Conservation (phyloP, 2,888 invertebrate species). For the Automeris io region DNA sequence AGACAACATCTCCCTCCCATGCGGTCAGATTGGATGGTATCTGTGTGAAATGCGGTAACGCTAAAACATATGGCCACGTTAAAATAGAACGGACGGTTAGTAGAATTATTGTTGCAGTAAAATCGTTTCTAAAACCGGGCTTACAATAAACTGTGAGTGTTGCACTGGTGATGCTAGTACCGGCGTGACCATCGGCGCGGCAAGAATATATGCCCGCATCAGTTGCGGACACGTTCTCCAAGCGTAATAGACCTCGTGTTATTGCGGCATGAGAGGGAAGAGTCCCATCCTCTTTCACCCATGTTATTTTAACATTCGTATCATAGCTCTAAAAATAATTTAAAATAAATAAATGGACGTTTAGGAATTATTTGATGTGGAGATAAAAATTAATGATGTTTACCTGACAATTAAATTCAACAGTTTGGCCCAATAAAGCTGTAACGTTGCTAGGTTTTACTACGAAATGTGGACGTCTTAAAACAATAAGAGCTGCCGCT, state of each 20-base stretch:
- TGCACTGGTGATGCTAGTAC: constrained; percentile 90
- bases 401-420: constrained; percentile 89
- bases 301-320: constrained; percentile 65
- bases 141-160: constrained; percentile 94
- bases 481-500: constrained; percentile 88
- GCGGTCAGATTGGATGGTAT: constrained; percentile 93
- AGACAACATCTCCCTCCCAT: constrained; percentile 90
- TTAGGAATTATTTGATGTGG: neutral
- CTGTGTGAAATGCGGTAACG: constrained; percentile 90
- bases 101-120: constrained; percentile 61
- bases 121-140: constrained; percentile 62
- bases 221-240: constrained; percentile 88
- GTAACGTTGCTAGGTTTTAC: constrained; percentile 91
- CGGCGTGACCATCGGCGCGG: constrained; percentile 93
- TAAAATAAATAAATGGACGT: constrained; percentile 5
- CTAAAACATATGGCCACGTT: constrained; percentile 79
- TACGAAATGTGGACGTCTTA: constrained; percentile 90
- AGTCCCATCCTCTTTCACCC: constrained; percentile 65
- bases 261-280: constrained; percentile 60
- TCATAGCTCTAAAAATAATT: constrained; percentile 61
- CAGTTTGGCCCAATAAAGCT: constrained; percentile 88
- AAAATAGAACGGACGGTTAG: constrained; percentile 55
- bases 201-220: constrained; percentile 96
- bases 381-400: constrained; percentile 6
- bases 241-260: constrained; percentile 76